Evolutionary conservation across 2,797 vertebrate genomes (phyloP), one percentile per base, ranked within the genome.

Genomic region (Bryconaethiops microstoma): DNA sequence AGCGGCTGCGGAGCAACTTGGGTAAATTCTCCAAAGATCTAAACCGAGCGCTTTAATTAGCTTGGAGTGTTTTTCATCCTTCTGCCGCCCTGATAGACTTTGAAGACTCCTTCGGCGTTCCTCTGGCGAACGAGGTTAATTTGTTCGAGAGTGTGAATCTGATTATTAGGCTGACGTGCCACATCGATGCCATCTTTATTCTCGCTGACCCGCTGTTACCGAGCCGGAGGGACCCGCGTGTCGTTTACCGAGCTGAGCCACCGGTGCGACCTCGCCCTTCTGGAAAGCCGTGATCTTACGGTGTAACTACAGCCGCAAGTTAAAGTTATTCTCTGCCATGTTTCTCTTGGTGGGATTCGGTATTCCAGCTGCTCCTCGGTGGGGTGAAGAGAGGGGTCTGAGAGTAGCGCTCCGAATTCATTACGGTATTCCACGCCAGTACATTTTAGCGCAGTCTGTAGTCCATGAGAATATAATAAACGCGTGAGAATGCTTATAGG

Each of bases 11-110:
- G 29, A 78, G 67, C 82, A 84, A 57, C 77, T 72, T 39, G 7
- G 21, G 29, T 48, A 35, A 74, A 79, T 85, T 81, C 85, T 83
- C 85, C 48, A 35, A 81, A 77, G 81, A 80, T 74, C 63, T 79
- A 59, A 81, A 78, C 72, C 75, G 76, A 81, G 69, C 45, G 67
- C 81, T 78, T 77, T 72, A 83, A 84, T 79, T 77, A 70, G 68
- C 70, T 64, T 62, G 35, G 80, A 76, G 82, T 72, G 72, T 81
- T 78, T 85, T 81, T 83, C 75, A 82, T 71, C 60, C 35, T 77
- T 80, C 68, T 59, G 76, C 68, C 78, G 79, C 65, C 74, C 82
- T 76, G 59, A 76, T 83, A 60, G 68, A 67, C 39, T 85, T 78
- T 87, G 74, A 82, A 73, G 79, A 67, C 74, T 81, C 68, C 79